These are phyloP conservation scores for Erpetoichthys calabaricus DNA, from an alignment of 2,797 vertebrate species.

Conservation along the genomic window DNA sequence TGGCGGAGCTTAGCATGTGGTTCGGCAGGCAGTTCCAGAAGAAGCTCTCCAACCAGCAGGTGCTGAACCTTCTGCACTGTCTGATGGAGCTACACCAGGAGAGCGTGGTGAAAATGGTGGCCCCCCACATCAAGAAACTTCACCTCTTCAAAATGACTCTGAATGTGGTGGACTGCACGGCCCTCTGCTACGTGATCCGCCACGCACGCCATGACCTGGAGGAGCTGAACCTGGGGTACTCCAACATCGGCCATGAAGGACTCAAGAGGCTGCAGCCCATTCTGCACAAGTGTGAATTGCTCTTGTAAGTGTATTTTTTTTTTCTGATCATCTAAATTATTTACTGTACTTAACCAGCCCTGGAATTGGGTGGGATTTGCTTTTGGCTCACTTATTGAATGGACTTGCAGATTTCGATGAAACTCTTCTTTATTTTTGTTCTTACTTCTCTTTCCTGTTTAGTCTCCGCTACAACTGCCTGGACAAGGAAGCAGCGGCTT, in stretches of 20 bases:
- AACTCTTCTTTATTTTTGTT: not conserved
- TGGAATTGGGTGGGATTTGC: no score
- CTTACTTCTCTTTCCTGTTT: not conserved
- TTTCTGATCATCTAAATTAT: not conserved
- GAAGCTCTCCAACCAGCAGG: conserved; percentile 26
- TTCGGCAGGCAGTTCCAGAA: conserved; percentile 31
- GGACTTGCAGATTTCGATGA: no score
- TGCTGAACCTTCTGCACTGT: conserved; percentile 46
- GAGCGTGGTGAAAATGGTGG: conserved; percentile 25
- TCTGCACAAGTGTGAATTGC: conserved; percentile 41
- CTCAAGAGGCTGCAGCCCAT: conserved; percentile 33
- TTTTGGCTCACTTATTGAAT: no score
- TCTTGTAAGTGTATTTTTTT: conserved; percentile 35
- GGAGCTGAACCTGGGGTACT: conserved; percentile 48
- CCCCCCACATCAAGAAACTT: conserved; percentile 35
- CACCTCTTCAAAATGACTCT: conserved; percentile 48
- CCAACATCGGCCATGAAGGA: conserved; percentile 44
- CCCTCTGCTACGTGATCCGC: conserved; percentile 39
- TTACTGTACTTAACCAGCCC: not conserved
- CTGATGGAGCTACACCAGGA: conserved; percentile 40
- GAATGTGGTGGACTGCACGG: conserved; percentile 42
- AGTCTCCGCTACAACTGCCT: conserved; percentile 45
- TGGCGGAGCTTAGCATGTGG: conserved; percentile 31
- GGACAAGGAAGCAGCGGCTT: conserved; percentile 32
- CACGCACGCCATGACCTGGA: conserved; percentile 34